These are phyloP conservation scores for Pterois miles DNA, from an alignment of 2,797 vertebrate species.

Conservation along the genomic window DNA sequence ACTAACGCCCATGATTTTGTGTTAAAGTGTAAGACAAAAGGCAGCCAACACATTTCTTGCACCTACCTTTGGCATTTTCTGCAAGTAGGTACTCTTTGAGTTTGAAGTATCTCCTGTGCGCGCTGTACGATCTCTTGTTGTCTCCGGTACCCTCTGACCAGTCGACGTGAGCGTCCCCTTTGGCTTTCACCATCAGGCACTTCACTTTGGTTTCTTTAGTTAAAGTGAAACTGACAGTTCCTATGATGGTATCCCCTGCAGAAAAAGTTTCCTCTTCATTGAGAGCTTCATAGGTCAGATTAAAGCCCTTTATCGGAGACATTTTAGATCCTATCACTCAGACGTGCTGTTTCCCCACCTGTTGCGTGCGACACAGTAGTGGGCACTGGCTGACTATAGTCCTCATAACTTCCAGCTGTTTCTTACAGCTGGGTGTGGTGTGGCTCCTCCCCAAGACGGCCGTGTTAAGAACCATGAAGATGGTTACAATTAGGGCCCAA, in stretches of 20 bases:
- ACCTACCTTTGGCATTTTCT: constrained; percentile 82
- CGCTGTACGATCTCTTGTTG: constrained; percentile 70
- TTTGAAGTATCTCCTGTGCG: constrained; percentile 89
- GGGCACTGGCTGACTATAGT: no score
- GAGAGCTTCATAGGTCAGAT: constrained; percentile 16
- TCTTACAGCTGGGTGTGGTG: no score
- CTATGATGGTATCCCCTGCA: constrained; percentile 87
- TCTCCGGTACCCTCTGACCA: constrained; percentile 83
- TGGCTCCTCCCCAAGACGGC: not conserved
- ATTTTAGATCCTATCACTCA: constrained; percentile 3
- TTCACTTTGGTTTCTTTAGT: constrained; percentile 86
- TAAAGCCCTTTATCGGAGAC: constrained; percentile 49
- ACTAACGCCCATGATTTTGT: not conserved
- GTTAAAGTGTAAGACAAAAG: not conserved
- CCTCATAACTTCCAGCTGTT: fast-evolving
- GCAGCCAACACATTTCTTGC: not conserved
- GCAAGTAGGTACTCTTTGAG: constrained; percentile 85
- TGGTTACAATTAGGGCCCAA: no score
- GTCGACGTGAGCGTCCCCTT: constrained; percentile 87
- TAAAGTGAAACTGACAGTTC: constrained; percentile 86
- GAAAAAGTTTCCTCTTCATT: constrained; percentile 80
- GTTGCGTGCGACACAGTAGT: fast-evolving
- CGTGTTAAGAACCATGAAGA: no score
- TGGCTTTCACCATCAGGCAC: constrained; percentile 84
- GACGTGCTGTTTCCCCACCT: fast-evolving